Evolutionary conservation across 2,888 invertebrate genomes (phyloP).

Genomic region (Arge pagana): DNA sequence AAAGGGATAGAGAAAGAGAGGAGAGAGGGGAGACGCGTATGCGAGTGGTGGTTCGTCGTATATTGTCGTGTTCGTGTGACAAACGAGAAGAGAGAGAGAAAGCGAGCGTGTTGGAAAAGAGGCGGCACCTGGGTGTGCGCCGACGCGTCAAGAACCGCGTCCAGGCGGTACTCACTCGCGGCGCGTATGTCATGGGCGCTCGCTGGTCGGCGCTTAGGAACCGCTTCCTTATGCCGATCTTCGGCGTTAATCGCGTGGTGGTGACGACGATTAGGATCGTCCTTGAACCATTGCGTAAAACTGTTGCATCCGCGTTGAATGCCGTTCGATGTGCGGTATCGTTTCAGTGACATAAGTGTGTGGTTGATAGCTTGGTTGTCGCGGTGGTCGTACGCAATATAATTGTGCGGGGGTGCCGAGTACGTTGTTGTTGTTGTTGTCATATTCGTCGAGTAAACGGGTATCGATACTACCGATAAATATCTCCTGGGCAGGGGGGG

Average conservation of each 20-base stretch:
- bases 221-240: constrained; percentile 42
- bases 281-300: too few relatives aligned
- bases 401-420: too few relatives aligned
- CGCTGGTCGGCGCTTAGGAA: constrained; percentile 43
- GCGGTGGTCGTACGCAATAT: too few relatives aligned
- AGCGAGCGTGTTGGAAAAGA: constrained; percentile 14
- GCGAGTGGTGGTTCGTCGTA: background rate
- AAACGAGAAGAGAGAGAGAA: constrained; percentile 10
- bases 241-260: constrained; percentile 3
- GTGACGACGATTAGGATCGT: constrained; percentile 21
- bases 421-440: constrained; percentile 12
- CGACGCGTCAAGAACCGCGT: constrained; percentile 17
- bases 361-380: too few relatives aligned
- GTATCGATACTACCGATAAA: too few relatives aligned
- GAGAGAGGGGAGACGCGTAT: background rate
- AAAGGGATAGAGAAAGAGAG: background rate
- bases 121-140: constrained; percentile 18
- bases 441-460: too few relatives aligned
- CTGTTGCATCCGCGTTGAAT: background rate
- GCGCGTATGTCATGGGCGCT: constrained; percentile 53
- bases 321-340: background rate
- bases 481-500: too few relatives aligned
- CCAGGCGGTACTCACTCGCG: constrained; percentile 44
- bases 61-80: background rate
- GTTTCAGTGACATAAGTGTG: constrained; percentile 16